Evolutionary conservation across 2,888 invertebrate genomes (phyloP).

Genomic region (Ophioninae sp.): DNA sequence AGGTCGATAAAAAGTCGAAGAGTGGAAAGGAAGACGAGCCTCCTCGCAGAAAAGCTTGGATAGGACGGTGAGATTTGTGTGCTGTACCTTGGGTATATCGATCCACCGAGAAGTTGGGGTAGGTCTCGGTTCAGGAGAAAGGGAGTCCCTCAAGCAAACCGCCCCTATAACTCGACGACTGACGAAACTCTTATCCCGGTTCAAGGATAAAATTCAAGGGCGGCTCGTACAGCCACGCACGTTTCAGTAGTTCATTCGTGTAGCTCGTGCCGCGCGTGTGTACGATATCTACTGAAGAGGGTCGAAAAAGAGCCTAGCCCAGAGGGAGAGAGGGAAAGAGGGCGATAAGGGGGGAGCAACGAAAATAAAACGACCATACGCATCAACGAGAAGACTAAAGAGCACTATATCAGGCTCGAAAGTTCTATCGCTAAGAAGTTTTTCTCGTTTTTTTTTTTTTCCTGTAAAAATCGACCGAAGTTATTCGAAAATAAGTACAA

Average conservation of each 20-base stretch:
- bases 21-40: slow-evolving; percentile 58
- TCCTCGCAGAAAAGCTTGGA: slow-evolving; percentile 68
- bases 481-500: neutral
- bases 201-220: slow-evolving; percentile 79
- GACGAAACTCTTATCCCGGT: slow-evolving; percentile 77
- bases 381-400: neutral
- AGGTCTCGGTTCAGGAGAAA: slow-evolving; percentile 73
- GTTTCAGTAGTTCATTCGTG: slow-evolving; percentile 59
- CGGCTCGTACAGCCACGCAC: slow-evolving; percentile 68
- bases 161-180: slow-evolving; percentile 51
- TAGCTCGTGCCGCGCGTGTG: slow-evolving; percentile 44
- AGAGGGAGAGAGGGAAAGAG: slow-evolving; percentile 12
- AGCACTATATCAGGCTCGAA: neutral
- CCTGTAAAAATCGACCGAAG: neutral
- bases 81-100: slow-evolving; percentile 74
- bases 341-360: slow-evolving; percentile 8
- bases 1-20: slow-evolving; percentile 45
- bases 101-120: slow-evolving; percentile 75
- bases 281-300: slow-evolving; percentile 46
- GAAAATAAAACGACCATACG: slow-evolving; percentile 4
- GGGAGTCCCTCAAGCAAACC: slow-evolving; percentile 43
- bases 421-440: neutral
- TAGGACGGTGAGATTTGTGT: slow-evolving; percentile 57
- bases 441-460: neutral
- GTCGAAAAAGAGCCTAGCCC: slow-evolving; percentile 35